phyloP scores from a whole-genome alignment of 2,888 invertebrate species.

The Salticus scenicus region DNA sequence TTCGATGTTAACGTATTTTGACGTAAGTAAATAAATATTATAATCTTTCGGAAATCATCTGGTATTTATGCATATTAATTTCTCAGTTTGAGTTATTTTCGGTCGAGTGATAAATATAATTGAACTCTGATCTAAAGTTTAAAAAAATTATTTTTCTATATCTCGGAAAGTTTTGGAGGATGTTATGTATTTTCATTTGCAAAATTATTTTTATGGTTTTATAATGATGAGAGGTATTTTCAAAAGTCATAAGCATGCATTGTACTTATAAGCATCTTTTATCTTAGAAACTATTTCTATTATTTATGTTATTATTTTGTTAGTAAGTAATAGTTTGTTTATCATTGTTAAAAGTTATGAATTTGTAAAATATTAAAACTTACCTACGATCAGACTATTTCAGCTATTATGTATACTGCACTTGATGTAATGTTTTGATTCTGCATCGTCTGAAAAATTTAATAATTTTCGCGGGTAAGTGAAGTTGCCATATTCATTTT shows the following conservation, averaged over 20 bases:
- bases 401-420: not conserved
- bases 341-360: not conserved
- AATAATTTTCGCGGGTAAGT: conserved; percentile 12
- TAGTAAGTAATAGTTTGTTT: not conserved
- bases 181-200: not conserved
- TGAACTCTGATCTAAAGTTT: not conserved
- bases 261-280: not conserved
- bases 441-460: not conserved
- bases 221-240: not conserved
- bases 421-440: not conserved
- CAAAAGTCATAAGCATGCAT: not conserved
- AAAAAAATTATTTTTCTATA: not conserved
- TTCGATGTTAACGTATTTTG: not conserved
- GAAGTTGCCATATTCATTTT: conserved; percentile 9
- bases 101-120: not conserved
- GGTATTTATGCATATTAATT: not conserved
- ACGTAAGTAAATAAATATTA: not conserved
- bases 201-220: not conserved
- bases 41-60: not conserved
- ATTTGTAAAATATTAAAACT: not conserved
- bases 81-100: not conserved
- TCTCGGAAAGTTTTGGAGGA: not conserved
- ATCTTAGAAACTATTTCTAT: not conserved
- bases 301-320: too few species aligned
- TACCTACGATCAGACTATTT: not conserved